These are phyloP conservation scores for Microctonus aethiopoides DNA, from an alignment of 2,888 invertebrate genomes.

Conservation along the genomic window DNA sequence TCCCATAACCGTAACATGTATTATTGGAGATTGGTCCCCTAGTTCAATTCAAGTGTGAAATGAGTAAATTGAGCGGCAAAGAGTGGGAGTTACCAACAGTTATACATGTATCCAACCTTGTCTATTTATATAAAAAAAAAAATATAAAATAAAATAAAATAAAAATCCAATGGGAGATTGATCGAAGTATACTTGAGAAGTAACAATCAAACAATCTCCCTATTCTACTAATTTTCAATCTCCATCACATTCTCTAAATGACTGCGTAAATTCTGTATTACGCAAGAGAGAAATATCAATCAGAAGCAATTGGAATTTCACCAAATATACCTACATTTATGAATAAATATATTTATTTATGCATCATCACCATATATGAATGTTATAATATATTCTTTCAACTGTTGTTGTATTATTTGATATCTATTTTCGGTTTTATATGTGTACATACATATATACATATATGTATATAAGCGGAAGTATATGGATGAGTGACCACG, in stretches of 20 bases:
- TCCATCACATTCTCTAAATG: conserved; percentile 22
- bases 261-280: conserved; percentile 30
- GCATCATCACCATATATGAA: too few relatives aligned
- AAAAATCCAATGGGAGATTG: conserved; percentile 19
- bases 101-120: background rate
- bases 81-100: conserved; percentile 20
- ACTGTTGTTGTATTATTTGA: too few relatives aligned
- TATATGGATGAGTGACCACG: too few relatives aligned
- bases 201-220: conserved; percentile 29
- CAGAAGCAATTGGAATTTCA: conserved; percentile 19
- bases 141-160: too few relatives aligned
- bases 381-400: too few relatives aligned
- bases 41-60: conserved; percentile 24
- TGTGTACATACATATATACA: too few relatives aligned
- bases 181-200: conserved; percentile 29
- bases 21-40: background rate
- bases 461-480: too few relatives aligned
- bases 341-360: background rate
- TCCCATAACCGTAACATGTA: background rate
- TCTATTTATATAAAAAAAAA: background rate
- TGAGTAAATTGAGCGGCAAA: conserved; percentile 30
- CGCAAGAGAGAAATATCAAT: conserved; percentile 32
- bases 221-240: too few relatives aligned
- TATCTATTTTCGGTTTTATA: too few relatives aligned
- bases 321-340: background rate